Conservation (phyloP, 1,140 invertebrate species). For the Leucophenga varia region DNA sequence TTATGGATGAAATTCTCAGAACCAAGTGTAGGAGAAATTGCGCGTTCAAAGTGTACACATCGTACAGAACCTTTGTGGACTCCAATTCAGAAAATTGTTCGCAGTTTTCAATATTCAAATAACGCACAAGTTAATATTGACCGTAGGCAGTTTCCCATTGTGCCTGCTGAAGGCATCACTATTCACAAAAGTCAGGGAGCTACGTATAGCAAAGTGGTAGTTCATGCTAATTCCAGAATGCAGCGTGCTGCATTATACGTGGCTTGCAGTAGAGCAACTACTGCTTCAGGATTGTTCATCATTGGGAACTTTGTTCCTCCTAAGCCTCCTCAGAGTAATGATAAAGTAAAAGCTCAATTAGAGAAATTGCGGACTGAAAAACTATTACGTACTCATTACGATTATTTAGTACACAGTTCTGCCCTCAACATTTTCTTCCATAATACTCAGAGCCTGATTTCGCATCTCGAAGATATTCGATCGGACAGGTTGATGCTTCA, state of each 20-base stretch:
- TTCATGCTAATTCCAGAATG: background rate
- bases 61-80: background rate
- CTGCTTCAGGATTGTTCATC: background rate
- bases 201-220: constrained; percentile 9
- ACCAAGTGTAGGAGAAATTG: background rate
- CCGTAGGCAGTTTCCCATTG: background rate
- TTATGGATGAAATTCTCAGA: constrained; percentile 1
- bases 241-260: constrained; percentile 1
- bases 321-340: no score
- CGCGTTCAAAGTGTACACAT: background rate
- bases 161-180: constrained; percentile 6
- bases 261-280: constrained; percentile 9
- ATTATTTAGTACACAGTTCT: no score
- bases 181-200: constrained; percentile 8
- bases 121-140: background rate
- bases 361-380: no score
- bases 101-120: background rate
- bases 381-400: no score
- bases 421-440: no score
- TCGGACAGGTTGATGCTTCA: no score
- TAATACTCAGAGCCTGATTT: no score
- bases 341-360: no score
- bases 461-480: no score
- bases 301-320: background rate
- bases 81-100: constrained; percentile 1